Evolutionary conservation across 2,888 invertebrate species (phyloP), one percentile per base, ranked within the genome.

Genomic region (Bellardia pandia): DNA sequence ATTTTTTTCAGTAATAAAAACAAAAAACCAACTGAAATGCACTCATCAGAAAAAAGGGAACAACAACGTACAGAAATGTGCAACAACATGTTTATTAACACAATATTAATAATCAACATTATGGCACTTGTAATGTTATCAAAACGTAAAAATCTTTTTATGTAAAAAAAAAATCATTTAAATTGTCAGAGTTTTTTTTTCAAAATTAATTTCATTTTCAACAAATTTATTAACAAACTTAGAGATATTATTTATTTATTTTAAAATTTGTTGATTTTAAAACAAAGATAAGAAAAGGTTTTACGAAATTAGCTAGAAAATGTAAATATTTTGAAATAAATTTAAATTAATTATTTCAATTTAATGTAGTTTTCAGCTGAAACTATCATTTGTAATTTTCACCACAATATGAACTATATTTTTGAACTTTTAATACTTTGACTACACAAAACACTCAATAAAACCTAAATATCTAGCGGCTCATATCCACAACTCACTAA

Each of bases 81-180:
- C 77, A 87, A 77, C 85, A 87, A 77, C 85, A 85, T 84, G 85
- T 87, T 87, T 87, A 81, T 87, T 87, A 87, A 75, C 87, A 87
- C 87, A 85, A 81, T 85, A 85, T 85, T 87, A 85, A 85, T 87
- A 87, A 78, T 78, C 78, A 51, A 85, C 85, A 85, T 87, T 85
- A 87, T 74, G 81, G 60, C 85, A 85, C 85, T 80, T 85, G 77
- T 81, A 85, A 81, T 74, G 81, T 87, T 87, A 87, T 87, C 87
- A 66, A 69, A 68, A 75, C 56, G 68, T 60, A 53, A 56, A 87
- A 87, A 87, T 87, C 87, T 85, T 79, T 85, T 83, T 78, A 33
- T 76, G 51, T 62, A 40, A 66, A 53, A 42, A 66, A 40, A 30
- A 37, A 64, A 51, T 42, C 5, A n/a, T 64, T 48, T 71, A 53